These are phyloP conservation scores for Empidonax alnorum DNA, from an alignment of 2,113 vertebrate species.

Conservation along the genomic window DNA sequence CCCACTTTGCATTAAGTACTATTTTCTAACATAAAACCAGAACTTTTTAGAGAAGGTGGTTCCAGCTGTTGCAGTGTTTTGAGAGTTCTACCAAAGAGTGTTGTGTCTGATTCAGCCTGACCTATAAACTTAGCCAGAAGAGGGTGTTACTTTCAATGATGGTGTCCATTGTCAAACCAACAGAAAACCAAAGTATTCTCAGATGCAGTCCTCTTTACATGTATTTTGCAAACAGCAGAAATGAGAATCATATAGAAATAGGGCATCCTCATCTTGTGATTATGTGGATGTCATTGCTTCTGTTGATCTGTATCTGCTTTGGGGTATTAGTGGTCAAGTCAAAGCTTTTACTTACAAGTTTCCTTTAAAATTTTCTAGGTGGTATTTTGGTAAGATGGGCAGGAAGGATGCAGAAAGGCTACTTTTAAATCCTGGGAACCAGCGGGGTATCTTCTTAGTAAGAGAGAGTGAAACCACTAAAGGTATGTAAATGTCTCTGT, in stretches of 20 bases:
- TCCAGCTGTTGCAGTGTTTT: too few species aligned
- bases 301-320: neutral
- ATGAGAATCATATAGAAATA: neutral
- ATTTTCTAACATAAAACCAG: too few species aligned
- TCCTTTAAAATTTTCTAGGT: conserved; percentile 78
- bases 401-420: conserved; percentile 96
- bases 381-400: conserved; percentile 99
- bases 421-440: conserved; percentile 93
- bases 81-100: too few species aligned
- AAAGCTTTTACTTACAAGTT: neutral
- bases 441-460: conserved; percentile 93
- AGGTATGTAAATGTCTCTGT: conserved; percentile 80
- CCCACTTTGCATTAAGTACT: neutral
- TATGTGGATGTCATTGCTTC: neutral
- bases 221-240: neutral
- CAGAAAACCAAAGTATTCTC: neutral
- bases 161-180: neutral
- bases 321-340: neutral
- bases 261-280: neutral
- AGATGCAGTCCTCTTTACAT: neutral
- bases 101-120: neutral
- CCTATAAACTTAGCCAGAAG: neutral
- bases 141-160: neutral
- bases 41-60: too few species aligned
- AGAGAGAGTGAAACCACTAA: conserved; percentile 99